These are phyloP conservation scores for Aramus guarauna DNA, from an alignment of 2,113 vertebrate genomes.

Conservation along the genomic window DNA sequence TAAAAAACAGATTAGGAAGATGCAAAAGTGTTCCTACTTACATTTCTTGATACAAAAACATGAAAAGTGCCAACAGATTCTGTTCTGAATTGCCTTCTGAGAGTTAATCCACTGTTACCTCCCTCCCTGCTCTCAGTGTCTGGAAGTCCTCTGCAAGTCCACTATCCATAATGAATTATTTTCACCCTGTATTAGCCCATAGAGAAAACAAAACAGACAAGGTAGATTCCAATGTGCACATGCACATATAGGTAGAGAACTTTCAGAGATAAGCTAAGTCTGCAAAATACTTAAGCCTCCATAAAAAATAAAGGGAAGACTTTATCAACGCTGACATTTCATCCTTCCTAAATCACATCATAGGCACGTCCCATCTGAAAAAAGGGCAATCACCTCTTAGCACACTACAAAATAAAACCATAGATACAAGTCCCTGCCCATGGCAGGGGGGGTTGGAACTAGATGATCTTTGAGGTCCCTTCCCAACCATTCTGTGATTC, in stretches of 20 bases:
- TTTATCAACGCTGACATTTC: neutral
- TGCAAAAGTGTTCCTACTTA: neutral
- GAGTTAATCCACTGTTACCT: neutral
- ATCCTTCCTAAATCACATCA: neutral
- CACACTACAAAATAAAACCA: neutral
- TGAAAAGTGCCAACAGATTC: neutral
- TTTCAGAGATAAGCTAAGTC: neutral
- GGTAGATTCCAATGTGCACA: neutral
- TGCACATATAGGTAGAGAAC: neutral
- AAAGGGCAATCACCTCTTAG: neutral
- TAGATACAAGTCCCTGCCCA: neutral
- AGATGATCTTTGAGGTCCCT: too few species aligned
- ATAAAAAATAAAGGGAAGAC: neutral
- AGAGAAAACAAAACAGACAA: neutral
- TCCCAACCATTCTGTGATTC: too few species aligned
- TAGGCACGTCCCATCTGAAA: neutral
- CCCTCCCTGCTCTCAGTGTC: neutral
- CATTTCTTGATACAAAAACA: neutral
- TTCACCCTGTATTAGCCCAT: neutral
- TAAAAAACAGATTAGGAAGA: neutral
- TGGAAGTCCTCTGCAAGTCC: neutral
- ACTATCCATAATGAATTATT: neutral
- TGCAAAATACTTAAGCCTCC: neutral
- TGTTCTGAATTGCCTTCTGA: neutral
- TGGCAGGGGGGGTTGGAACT: too few species aligned